Conservation (phyloP, 2,797 vertebrate species). For the Sphaeramia orbicularis region DNA sequence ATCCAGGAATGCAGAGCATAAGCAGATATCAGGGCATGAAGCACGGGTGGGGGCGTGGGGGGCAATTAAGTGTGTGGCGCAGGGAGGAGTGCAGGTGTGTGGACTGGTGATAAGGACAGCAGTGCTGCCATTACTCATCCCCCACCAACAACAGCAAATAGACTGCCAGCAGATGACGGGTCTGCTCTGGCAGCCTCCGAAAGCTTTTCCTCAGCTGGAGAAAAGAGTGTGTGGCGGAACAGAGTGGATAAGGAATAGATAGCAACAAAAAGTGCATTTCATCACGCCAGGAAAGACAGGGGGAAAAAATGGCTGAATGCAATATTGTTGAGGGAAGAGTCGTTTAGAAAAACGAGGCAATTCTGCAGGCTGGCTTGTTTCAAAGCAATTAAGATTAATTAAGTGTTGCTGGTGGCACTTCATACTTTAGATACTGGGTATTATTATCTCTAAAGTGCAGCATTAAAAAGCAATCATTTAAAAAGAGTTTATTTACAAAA, state of each 20-base stretch:
- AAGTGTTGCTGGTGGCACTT: constrained; percentile 77
- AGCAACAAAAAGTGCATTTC: constrained; percentile 78
- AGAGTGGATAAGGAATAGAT: constrained; percentile 82
- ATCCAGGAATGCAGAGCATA: constrained; percentile 86
- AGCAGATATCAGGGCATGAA: constrained; percentile 83
- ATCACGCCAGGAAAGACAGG: constrained; percentile 75
- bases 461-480: constrained; percentile 70
- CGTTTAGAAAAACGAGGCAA: constrained; percentile 76
- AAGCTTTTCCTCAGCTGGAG: constrained; percentile 75
- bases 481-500: constrained; percentile 69
- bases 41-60: constrained; percentile 56
- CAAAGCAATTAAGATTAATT: constrained; percentile 86
- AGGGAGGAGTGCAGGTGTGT: constrained; percentile 88
- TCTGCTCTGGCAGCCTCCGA: constrained; percentile 81
- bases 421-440: constrained; percentile 75
- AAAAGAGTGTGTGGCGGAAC: constrained; percentile 75
- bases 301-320: constrained; percentile 66
- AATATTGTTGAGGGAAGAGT: constrained; percentile 73
- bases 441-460: constrained; percentile 74
- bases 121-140: constrained; percentile 88
- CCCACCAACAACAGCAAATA: constrained; percentile 82
- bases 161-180: constrained; percentile 83
- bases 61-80: constrained; percentile 88
- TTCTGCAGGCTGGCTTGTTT: constrained; percentile 74
- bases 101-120: constrained; percentile 85